Conservation (phyloP, 2,797 vertebrate species). For the Danio jaintianensis region DNA sequence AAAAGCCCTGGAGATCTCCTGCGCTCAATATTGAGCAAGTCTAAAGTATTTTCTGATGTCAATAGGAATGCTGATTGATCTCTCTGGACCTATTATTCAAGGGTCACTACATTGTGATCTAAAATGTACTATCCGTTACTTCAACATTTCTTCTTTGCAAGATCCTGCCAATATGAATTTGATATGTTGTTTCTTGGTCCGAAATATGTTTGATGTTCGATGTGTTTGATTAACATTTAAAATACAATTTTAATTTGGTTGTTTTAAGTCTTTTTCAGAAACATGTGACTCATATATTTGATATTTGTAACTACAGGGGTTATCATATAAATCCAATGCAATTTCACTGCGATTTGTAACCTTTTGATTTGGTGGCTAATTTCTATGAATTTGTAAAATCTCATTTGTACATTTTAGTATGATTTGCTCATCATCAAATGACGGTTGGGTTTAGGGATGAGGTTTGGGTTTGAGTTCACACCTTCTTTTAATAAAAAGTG, state of each 20-base stretch:
- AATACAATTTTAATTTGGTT: neutral
- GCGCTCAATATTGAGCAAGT: conserved; percentile 38
- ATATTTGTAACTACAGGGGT: no score
- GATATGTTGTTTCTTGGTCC: neutral
- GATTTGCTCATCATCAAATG: no score
- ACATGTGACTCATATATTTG: neutral
- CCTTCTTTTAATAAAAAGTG: no score
- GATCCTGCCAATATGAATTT: conserved; percentile 3
- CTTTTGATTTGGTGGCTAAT: no score
- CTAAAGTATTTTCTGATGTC: conserved; percentile 38
- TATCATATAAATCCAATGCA: no score
- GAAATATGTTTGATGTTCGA: neutral
- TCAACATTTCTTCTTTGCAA: conserved; percentile 16
- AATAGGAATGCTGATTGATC: conserved; percentile 32
- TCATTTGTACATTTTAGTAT: no score
- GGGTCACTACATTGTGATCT: conserved; percentile 17
- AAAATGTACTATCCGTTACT: conserved; percentile 30
- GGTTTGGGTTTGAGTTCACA: no score
- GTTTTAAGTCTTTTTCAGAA: neutral
- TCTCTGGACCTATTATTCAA: conserved; percentile 10
- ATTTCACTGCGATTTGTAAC: no score
- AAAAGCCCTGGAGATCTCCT: conserved; percentile 36
- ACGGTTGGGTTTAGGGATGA: no score
- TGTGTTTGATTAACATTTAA: neutral
- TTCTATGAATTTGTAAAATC: no score